A percentile compares a stretch with the other conserved stretches of the same genome.
These are phyloP conservation scores for Microcebus ravelobensis DNA, from an alignment of 2,113 vertebrate genomes.

Conservation along the genomic window DNA sequence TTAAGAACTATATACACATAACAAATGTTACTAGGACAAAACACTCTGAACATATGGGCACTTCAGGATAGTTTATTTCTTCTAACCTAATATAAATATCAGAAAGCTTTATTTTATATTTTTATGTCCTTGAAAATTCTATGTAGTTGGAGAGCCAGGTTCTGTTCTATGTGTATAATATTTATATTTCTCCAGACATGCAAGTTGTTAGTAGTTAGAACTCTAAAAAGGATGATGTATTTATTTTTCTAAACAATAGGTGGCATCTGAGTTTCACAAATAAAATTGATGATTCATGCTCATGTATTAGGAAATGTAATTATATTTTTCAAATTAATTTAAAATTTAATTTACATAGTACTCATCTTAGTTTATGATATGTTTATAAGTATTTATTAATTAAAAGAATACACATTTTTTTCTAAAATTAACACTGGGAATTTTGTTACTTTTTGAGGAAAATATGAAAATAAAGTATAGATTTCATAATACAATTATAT, in stretches of 20 bases:
- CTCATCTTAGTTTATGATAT: neutral
- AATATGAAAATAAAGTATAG: neutral
- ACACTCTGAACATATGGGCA: neutral
- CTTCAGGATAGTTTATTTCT: neutral
- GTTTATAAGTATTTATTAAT: slow-evolving; percentile 14
- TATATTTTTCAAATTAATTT: neutral
- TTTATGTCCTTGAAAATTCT: neutral
- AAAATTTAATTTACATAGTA: neutral
- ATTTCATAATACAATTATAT: slow-evolving; percentile 31
- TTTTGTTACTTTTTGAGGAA: neutral
- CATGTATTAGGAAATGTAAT: neutral
- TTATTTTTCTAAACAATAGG: slow-evolving; percentile 71
- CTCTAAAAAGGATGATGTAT: slow-evolving; percentile 18
- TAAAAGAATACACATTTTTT: neutral
- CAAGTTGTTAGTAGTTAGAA: neutral
- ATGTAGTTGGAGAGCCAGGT: neutral
- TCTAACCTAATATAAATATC: neutral
- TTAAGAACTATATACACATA: neutral
- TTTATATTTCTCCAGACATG: neutral
- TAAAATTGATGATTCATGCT: slow-evolving; percentile 57
- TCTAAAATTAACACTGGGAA: neutral
- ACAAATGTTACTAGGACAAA: slow-evolving; percentile 10
- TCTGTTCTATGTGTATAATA: neutral
- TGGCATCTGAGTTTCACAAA: slow-evolving; percentile 72
- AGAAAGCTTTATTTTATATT: neutral